These are phyloP conservation scores for Nasonia oneida DNA, from an alignment of 2,888 invertebrate species.

Conservation along the genomic window DNA sequence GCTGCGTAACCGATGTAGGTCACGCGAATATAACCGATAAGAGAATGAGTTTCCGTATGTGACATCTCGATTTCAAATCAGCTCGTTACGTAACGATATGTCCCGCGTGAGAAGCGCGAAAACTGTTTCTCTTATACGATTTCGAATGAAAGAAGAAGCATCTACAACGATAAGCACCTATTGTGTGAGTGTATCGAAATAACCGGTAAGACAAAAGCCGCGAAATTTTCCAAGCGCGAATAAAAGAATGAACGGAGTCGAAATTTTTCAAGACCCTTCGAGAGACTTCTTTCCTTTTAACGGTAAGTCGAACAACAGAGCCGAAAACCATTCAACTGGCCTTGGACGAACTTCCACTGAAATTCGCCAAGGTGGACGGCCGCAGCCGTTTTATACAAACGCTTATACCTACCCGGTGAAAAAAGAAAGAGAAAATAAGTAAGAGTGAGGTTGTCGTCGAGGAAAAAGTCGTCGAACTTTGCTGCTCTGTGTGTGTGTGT, in stretches of 20 bases:
- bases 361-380: constrained; percentile 37
- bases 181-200: too few relatives aligned
- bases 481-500: neutral
- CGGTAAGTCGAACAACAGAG: neutral
- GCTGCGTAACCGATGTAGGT: neutral
- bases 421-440: constrained; percentile 44
- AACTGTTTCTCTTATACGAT: too few relatives aligned
- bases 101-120: too few relatives aligned
- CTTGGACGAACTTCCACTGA: constrained; percentile 21
- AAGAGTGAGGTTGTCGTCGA: constrained; percentile 15
- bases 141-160: too few relatives aligned
- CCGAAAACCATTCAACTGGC: constrained; percentile 28
- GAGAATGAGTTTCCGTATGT: too few relatives aligned
- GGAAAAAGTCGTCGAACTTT: constrained; percentile 44
- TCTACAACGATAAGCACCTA: too few relatives aligned
- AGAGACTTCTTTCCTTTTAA: neutral
- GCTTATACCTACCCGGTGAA: neutral
- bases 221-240: too few relatives aligned
- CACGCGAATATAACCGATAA: neutral
- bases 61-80: too few relatives aligned
- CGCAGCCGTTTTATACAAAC: neutral
- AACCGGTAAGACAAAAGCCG: too few relatives aligned
- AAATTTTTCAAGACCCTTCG: neutral
- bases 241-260: neutral
- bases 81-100: too few relatives aligned